These are phyloP conservation scores for Sphinx pinastri DNA, from an alignment of 2,888 invertebrate genomes.

Conservation along the genomic window DNA sequence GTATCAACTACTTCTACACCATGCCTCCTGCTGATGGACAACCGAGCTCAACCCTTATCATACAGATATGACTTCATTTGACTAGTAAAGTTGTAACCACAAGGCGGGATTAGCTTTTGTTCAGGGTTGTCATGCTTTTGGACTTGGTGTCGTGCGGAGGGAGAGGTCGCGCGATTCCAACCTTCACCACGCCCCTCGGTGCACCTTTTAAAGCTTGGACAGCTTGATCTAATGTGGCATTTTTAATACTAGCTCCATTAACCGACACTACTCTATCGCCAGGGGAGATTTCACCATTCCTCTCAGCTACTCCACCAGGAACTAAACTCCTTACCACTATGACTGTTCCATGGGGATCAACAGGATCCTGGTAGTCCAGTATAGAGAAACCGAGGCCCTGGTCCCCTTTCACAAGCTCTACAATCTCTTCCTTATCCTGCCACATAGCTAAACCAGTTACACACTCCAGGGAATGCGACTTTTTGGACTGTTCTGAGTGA, in stretches of 20 bases:
- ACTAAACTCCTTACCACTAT: slow-evolving; percentile 98
- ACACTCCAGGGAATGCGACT: slow-evolving; percentile 97
- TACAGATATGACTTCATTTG: slow-evolving; percentile 77
- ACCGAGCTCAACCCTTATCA: slow-evolving; percentile 49
- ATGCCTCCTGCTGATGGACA: slow-evolving; percentile 29
- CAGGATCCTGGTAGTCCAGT: slow-evolving; percentile 98
- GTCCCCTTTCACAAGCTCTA: slow-evolving; percentile 96
- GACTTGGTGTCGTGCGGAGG: slow-evolving; percentile 76
- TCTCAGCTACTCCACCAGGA: slow-evolving; percentile 98
- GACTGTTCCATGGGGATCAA: slow-evolving; percentile 97
- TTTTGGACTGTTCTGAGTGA: slow-evolving; percentile 86
- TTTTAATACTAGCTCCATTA: slow-evolving; percentile 94
- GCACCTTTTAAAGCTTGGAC: slow-evolving; percentile 98
- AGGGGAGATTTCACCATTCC: slow-evolving; percentile 96
- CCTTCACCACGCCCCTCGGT: slow-evolving; percentile 93
- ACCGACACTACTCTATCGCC: slow-evolving; percentile 97
- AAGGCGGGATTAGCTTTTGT: slow-evolving; percentile 73
- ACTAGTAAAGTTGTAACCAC: slow-evolving; percentile 67
- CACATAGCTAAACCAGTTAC: slow-evolving; percentile 98
- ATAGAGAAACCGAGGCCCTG: slow-evolving; percentile 99
- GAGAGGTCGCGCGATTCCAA: slow-evolving; percentile 95
- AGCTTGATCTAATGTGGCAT: slow-evolving; percentile 96
- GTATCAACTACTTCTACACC: slow-evolving; percentile 32
- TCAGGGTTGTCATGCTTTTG: slow-evolving; percentile 70
- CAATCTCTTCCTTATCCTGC: slow-evolving; percentile 96